These are phyloP conservation scores for Acronicta psi DNA, from an alignment of 2,888 invertebrate genomes.

Conservation along the genomic window DNA sequence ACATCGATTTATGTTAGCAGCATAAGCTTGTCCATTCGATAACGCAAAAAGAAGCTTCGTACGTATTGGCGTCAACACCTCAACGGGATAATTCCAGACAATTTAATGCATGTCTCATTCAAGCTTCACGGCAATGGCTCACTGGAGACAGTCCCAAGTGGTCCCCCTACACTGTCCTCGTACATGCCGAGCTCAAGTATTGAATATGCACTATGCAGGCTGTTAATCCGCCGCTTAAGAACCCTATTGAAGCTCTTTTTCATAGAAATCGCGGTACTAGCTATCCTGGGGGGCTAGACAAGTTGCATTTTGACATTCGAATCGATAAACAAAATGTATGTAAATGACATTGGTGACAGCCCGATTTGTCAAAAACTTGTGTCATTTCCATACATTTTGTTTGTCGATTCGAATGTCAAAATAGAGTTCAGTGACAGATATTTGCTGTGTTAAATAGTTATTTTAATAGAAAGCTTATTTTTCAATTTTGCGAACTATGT, in stretches of 20 bases:
- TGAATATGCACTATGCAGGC: slow-evolving; percentile 54
- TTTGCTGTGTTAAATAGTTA: no score
- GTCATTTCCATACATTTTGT: no score
- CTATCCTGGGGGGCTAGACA: no score
- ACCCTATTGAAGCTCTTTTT: slow-evolving; percentile 36
- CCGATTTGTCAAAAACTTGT: no score
- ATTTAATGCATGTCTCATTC: slow-evolving; percentile 50
- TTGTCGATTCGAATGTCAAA: no score
- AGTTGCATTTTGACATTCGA: no score
- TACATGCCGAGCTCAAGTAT: slow-evolving; percentile 45
- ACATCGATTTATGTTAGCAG: no score
- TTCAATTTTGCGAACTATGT: no score
- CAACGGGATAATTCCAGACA: slow-evolving; percentile 45
- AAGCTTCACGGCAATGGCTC: slow-evolving; percentile 37
- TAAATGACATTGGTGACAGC: no score
- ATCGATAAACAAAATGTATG: no score
- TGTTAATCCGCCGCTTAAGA: slow-evolving; percentile 46
- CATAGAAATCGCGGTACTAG: slow-evolving; percentile 10
- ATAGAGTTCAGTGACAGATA: no score
- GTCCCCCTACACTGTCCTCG: slow-evolving; percentile 36
- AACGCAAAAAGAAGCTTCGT: not conserved
- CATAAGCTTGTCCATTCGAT: not conserved
- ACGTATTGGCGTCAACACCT: slow-evolving; percentile 13
- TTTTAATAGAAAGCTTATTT: no score
- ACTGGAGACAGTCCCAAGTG: slow-evolving; percentile 45